Evolutionary conservation across 2,113 vertebrate genomes (phyloP), one percentile per base, ranked within the genome.

Genomic region (Corydoras sp.): DNA sequence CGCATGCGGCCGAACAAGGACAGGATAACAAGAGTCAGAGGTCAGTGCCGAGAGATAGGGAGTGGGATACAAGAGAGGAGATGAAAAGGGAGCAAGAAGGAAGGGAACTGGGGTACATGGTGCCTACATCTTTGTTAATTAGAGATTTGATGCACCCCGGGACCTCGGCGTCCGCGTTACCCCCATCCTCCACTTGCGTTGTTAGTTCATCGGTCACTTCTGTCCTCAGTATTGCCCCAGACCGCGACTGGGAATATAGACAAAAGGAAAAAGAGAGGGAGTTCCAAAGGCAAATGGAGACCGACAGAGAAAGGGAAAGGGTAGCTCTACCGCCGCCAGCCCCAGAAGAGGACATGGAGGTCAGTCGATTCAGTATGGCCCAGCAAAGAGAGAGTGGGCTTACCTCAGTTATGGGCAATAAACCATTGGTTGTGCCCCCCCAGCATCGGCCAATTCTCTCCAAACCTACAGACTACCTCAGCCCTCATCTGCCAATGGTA

Each of bases 341-440:
- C 64, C 86, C 88, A 0, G 88, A 90, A 66, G 90, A 90, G 68
- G 90, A 91, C 83, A 89, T 90, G 81, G 90, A 91, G 78, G 90
- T 91, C 72, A 87, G 86, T 71, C 84, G 80, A 75, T 86, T 89
- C 32, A 91, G 82, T 82, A 88, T 88, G 87, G 80, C 85, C 70
- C 84, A 86, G 55, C 79, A 88, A 74, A 86, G 85, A 71, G 69
- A 79, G 15, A 70, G 58, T 10, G 58, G 75, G 10, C 75, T 76
- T n/a, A 61, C 85, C 0, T 74, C 85, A 53, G 80, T 81, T 59
- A 72, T 84, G 5, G 86, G 85, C 65, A 72, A 72, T 78, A 89
- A 90, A 83, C 63, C 82, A 24, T 81, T 85, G 60, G 56, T 81
- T 48, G 35, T 86, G 67, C 56, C 74, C 62, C 67, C 87, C 48